These are phyloP conservation scores for Parnassius smintheus DNA, from an alignment of 2,888 invertebrate species.

Conservation along the genomic window DNA sequence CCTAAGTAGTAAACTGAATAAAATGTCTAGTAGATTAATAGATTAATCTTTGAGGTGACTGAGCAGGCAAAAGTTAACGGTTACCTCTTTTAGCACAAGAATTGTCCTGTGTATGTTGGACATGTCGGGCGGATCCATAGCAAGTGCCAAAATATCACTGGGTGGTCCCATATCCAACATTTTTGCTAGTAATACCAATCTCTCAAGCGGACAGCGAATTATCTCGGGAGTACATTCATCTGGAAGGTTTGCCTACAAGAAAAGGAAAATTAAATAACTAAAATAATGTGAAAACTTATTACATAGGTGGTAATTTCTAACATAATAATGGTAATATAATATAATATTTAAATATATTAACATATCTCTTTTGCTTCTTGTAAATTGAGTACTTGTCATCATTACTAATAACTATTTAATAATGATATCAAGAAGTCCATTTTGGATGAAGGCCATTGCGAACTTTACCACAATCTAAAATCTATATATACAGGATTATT, in stretches of 20 bases:
- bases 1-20: no score
- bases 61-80: neutral
- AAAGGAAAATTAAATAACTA: slow-evolving; percentile 1
- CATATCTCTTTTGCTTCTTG: no score
- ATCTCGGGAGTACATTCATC: slow-evolving; percentile 87
- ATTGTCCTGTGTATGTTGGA: slow-evolving; percentile 90
- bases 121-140: slow-evolving; percentile 93
- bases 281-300: neutral
- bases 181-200: slow-evolving; percentile 90
- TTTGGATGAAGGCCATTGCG: no score
- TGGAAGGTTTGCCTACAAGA: slow-evolving; percentile 63
- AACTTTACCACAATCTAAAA: no score
- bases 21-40: no score
- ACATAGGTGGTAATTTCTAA: no score
- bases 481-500: no score
- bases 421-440: no score
- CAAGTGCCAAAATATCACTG: slow-evolving; percentile 88
- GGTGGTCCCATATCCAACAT: slow-evolving; percentile 91
- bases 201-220: slow-evolving; percentile 89
- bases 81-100: slow-evolving; percentile 90
- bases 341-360: no score
- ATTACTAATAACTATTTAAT: no score
- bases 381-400: no score
- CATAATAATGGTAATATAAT: no score
- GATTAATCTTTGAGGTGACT: neutral